These are phyloP conservation scores for Microcebus griseorufus DNA, from an alignment of 2,113 vertebrate species.

Conservation along the genomic window DNA sequence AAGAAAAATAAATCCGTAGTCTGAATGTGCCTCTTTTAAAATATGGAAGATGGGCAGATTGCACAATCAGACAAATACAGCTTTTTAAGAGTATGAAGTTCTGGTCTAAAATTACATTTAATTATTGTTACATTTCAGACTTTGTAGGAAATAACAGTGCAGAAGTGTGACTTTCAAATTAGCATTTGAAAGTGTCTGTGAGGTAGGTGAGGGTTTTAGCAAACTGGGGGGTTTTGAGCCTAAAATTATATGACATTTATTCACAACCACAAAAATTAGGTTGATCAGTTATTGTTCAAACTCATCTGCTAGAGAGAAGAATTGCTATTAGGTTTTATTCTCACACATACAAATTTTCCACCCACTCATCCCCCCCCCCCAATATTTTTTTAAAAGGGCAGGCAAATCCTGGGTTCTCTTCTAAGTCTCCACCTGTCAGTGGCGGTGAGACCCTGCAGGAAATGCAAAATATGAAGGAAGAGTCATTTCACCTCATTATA, in stretches of 20 bases:
- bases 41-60: conserved; percentile 61
- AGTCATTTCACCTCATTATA: conserved; percentile 94
- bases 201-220: conserved; percentile 79
- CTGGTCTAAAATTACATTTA: conserved; percentile 79
- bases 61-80: conserved; percentile 58
- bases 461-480: conserved; percentile 86
- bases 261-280: conserved; percentile 74
- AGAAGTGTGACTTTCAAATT: conserved; percentile 83
- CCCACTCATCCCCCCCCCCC: background rate
- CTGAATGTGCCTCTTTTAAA: conserved; percentile 32
- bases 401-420: background rate
- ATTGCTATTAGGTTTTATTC: background rate
- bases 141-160: conserved; percentile 80
- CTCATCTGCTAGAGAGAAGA: conserved; percentile 24
- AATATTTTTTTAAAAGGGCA: background rate
- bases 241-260: conserved; percentile 81
- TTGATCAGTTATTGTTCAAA: conserved; percentile 71
- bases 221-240: conserved; percentile 70
- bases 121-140: conserved; percentile 77
- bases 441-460: conserved; percentile 66
- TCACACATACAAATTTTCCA: background rate
- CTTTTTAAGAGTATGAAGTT: conserved; percentile 60
- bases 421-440: background rate
- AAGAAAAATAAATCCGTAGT: background rate
- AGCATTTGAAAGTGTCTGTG: conserved; percentile 77